A percentile compares a stretch with the other conserved stretches of the same genome.
phyloP scores from a whole-genome alignment of 2,113 vertebrate genomes.

The Xenopus borealis region DNA sequence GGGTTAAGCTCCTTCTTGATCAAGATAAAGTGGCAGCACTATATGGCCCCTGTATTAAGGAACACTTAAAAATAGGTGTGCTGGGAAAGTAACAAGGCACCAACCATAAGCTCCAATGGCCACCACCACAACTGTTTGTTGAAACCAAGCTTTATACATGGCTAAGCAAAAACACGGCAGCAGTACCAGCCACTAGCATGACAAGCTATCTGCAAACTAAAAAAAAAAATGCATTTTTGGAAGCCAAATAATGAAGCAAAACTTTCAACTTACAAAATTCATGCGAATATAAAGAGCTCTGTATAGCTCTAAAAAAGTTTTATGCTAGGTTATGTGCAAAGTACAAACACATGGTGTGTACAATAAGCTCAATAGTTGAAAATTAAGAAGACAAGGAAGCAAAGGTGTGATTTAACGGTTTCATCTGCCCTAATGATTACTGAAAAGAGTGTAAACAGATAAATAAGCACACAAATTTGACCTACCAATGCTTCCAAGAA shows the following conservation, averaged over 20 bases:
- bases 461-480: not conserved
- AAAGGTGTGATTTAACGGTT: no score
- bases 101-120: constrained; percentile 8
- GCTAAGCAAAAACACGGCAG: not conserved
- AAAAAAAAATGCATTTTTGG: not conserved
- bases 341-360: no score
- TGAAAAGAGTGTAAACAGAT: no score
- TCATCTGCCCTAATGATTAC: no score
- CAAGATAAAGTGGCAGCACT: not conserved
- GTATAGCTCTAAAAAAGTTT: no score
- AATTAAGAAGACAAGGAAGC: no score
- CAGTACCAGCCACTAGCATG: not conserved
- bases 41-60: not conserved
- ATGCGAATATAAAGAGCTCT: no score
- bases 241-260: no score
- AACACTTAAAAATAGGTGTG: constrained; percentile 24
- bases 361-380: no score
- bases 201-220: not conserved
- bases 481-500: not conserved
- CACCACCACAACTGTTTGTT: not conserved
- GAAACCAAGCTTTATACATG: not conserved
- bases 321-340: no score
- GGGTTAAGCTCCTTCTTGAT: no score
- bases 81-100: constrained; percentile 22
- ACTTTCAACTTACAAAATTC: no score